Conservation (phyloP, 2,113 vertebrate species). For the Spizaetus ornatus region DNA sequence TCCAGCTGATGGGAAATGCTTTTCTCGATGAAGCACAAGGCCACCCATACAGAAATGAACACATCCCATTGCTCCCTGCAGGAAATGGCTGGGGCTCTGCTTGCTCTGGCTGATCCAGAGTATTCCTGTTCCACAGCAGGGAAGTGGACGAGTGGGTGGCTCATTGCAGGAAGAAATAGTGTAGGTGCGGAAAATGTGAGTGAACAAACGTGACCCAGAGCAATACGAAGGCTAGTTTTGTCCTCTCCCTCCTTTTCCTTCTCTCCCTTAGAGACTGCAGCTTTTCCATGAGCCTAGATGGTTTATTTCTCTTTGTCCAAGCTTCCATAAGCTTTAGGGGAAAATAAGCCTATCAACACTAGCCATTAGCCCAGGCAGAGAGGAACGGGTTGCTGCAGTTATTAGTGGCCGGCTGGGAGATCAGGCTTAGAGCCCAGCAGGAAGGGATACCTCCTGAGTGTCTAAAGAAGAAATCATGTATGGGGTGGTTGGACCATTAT, state of each 20-base stretch:
- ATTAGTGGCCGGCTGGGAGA: not conserved
- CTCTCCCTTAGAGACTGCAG: not conserved
- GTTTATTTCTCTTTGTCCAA: not conserved
- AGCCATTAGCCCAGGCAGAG: not conserved
- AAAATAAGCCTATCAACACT: not conserved
- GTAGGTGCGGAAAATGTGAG: not conserved
- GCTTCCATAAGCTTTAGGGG: not conserved
- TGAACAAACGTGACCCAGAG: not conserved
- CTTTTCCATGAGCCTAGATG: not conserved
- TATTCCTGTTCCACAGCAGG: not conserved
- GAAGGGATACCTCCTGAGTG: not conserved
- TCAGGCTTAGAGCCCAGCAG: not conserved
- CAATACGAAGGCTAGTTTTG: not conserved
- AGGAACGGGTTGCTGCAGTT: not conserved
- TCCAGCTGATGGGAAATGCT: not conserved
- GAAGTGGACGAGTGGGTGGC: not conserved
- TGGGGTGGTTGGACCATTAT: fast-evolving
- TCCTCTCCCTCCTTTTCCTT: not conserved
- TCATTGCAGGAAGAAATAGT: not conserved
- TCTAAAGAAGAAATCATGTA: not conserved
- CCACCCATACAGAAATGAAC: not conserved
- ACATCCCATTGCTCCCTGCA: not conserved
- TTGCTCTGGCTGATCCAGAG: not conserved
- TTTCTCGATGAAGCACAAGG: not conserved
- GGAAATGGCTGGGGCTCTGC: not conserved